Percentiles rank a stretch among this genome's conserved stretches.
Evolutionary conservation across 2,113 vertebrate species (phyloP).

Genomic region (Sebastes schlegelii): DNA sequence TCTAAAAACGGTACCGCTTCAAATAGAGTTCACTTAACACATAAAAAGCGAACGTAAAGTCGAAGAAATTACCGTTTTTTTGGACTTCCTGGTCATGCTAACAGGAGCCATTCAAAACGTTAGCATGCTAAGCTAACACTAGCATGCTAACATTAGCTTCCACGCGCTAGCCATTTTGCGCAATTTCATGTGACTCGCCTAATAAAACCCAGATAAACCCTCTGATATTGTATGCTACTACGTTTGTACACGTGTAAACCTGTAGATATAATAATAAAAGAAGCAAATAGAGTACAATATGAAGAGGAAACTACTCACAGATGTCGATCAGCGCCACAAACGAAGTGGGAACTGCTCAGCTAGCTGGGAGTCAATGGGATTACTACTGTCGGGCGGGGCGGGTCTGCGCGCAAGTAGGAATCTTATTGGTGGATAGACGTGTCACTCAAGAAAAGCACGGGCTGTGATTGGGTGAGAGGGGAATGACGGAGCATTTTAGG

Average conservation of each 20-base stretch:
- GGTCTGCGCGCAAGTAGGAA: not conserved
- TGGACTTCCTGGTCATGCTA: conserved; percentile 43
- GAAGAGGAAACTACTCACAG: conserved; percentile 20
- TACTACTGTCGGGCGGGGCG: not conserved
- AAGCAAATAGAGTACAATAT: accelerated
- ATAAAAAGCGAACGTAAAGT: not conserved
- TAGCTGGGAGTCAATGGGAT: not conserved
- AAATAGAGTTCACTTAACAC: not conserved
- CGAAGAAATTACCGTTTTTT: not conserved
- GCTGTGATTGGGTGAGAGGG: conserved; percentile 25
- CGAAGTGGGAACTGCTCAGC: conserved; percentile 29
- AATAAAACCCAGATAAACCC: too few species aligned
- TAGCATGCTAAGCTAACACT: not conserved
- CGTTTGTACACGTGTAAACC: accelerated
- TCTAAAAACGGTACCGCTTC: accelerated
- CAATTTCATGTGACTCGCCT: too few species aligned
- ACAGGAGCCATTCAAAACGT: too few species aligned
- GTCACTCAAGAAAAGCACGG: not conserved
- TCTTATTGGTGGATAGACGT: conserved; percentile 46
- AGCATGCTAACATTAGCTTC: conserved; percentile 46
- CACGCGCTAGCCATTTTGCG: conserved; percentile 7
- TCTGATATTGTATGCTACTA: accelerated
- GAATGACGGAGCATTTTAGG: not conserved
- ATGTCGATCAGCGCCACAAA: not conserved
- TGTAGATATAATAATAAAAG: accelerated